Evolutionary conservation across 2,113 vertebrate species (phyloP).

Genomic region (Romanogobio albipinnatus): DNA sequence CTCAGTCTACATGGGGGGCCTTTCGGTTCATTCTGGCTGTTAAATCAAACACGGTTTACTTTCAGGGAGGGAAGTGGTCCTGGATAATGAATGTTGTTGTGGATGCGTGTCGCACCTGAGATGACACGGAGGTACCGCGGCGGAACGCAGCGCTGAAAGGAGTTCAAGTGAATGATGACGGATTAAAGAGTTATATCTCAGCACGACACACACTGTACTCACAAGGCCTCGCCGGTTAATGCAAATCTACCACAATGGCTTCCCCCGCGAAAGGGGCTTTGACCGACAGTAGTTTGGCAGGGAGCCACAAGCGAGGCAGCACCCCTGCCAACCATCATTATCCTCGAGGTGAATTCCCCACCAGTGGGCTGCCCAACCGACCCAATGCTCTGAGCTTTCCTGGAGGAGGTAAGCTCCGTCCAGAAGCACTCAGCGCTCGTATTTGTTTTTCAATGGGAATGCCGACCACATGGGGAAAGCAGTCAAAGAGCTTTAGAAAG

Average conservation of each 20-base stretch:
- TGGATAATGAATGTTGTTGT: constrained; percentile 50
- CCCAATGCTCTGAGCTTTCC: constrained; percentile 64
- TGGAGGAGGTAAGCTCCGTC: constrained; percentile 59
- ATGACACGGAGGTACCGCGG: constrained; percentile 59
- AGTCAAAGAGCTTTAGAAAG: constrained; percentile 57
- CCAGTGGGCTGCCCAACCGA: constrained; percentile 67
- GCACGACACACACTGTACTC: constrained; percentile 68
- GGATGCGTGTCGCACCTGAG: constrained; percentile 56
- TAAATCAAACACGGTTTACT: constrained; percentile 39
- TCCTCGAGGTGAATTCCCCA: constrained; percentile 76
- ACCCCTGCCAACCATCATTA: constrained; percentile 82
- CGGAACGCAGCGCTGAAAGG: constrained; percentile 48
- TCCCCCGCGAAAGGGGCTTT: constrained; percentile 66
- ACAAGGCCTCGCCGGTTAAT: constrained; percentile 74
- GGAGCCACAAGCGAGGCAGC: constrained; percentile 72
- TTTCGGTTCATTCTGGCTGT: constrained; percentile 50
- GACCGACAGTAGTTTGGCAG: constrained; percentile 76
- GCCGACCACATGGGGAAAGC: constrained; percentile 57
- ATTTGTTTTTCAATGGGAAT: constrained; percentile 64
- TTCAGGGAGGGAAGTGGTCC: constrained; percentile 20
- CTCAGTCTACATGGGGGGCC: constrained; percentile 52
- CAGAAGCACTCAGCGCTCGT: constrained; percentile 51
- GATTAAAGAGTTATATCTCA: constrained; percentile 77
- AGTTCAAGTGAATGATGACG: constrained; percentile 73
- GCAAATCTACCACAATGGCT: constrained; percentile 75